These are phyloP conservation scores for Mustela nigripes DNA, from an alignment of 2,113 vertebrate species.

Conservation along the genomic window DNA sequence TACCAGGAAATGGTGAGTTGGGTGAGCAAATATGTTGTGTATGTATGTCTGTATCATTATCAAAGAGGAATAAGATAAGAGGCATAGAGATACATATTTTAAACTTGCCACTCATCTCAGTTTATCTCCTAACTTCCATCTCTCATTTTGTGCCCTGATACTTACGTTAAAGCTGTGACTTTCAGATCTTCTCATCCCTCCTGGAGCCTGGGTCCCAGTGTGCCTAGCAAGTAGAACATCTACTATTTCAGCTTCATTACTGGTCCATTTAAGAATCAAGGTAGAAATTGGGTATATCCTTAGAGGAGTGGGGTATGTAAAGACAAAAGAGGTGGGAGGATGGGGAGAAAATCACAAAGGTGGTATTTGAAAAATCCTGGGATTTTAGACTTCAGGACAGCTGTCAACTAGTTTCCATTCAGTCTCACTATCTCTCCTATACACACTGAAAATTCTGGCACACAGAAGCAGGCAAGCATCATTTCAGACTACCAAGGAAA, in stretches of 20 bases:
- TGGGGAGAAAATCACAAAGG: background rate
- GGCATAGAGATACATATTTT: conserved; percentile 12
- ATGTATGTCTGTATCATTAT: background rate
- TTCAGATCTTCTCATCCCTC: conserved; percentile 9
- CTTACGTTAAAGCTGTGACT: background rate
- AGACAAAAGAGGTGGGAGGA: conserved; percentile 26
- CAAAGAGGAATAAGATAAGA: conserved; percentile 27
- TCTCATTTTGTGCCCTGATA: conserved; percentile 45
- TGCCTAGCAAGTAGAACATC: background rate
- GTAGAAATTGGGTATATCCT: conserved; percentile 19
- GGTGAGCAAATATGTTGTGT: background rate
- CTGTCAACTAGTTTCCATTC: background rate
- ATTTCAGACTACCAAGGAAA: conserved; percentile 56
- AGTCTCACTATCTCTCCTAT: background rate
- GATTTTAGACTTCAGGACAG: conserved; percentile 1
- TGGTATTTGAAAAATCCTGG: conserved; percentile 6
- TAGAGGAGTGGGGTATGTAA: background rate
- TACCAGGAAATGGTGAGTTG: conserved; percentile 34
- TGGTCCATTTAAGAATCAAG: background rate
- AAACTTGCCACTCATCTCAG: conserved; percentile 40
- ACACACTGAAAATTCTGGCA: background rate
- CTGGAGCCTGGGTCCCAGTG: background rate
- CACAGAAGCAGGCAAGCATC: background rate
- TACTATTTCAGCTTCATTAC: background rate
- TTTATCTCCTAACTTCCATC: conserved; percentile 32